Evolutionary conservation across 2,797 vertebrate genomes (phyloP), one percentile per base, ranked within the genome.

Genomic region (Todus mexicanus): DNA sequence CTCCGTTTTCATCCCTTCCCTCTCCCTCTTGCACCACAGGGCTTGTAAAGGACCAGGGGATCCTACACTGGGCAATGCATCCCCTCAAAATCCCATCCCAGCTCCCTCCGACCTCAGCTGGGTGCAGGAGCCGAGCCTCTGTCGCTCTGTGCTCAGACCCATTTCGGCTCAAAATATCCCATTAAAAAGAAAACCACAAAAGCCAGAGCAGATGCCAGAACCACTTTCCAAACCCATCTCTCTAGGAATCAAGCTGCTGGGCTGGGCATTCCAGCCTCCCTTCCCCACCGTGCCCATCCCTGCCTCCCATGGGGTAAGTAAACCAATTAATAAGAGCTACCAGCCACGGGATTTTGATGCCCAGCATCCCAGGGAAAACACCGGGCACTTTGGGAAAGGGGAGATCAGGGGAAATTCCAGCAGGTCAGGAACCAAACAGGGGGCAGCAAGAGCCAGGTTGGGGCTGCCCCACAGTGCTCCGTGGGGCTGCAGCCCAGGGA

Each of bases 91-190:
- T 53, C 64, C 38, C n/a, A 2, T 35, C 86, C 76, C 15, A 9
- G 38, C 19, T 50, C 42, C 26, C 9, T 15, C 16, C 3, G 0
- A 21, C 51, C 71, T 38, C 79, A 43, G 43, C 43, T 8, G 3
- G 64, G 38, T 21, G 2, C 15, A 15, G 38, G 47, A 33, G 20
- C 51, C 1, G 3, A 37, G 12, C 35, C 43, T 10, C 70, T 2
- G 4, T 10, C 15, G 0, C 12, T 11, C 48, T 25, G 21, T 27
- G 0, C 12, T 45, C 5, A 48, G 9, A 35, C 59, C 77, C 63
- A 6, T 56, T 42, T 72, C 87, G 48, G 35, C 45, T 54, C 63
- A 8, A 72, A 85, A 47, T 7, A 38, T 5, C 18, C 84, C 84
- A 7, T 16, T 8, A 7, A 18, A 43, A 79, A 63, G 47, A 37